Evolutionary conservation across 2,797 vertebrate species (phyloP).

Genomic region (Phoebastria nigripes): DNA sequence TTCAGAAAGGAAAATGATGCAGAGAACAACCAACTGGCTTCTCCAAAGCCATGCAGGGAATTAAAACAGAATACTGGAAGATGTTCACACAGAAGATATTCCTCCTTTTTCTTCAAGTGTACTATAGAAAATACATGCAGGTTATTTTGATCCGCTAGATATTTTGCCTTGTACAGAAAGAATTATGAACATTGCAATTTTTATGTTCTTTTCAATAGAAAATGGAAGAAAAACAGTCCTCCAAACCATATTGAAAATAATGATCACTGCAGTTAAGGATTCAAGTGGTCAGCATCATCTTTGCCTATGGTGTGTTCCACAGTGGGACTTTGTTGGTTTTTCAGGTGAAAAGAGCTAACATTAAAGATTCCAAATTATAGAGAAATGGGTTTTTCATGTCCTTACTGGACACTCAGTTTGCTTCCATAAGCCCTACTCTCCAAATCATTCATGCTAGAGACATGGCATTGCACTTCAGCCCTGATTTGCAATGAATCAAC

Average conservation of each 20-base stretch:
- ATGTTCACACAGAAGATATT: not conserved
- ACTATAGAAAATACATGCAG: not conserved
- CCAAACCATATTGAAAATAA: not conserved
- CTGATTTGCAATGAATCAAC: not conserved
- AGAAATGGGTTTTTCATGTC: not conserved
- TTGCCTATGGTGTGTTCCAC: not conserved
- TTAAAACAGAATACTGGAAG: not conserved
- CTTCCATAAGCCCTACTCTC: not conserved
- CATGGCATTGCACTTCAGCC: not conserved
- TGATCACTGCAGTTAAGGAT: not conserved
- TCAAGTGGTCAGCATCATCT: not conserved
- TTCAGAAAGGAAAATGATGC: not conserved
- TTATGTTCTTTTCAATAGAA: not conserved
- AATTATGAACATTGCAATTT: not conserved
- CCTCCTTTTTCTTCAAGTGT: not conserved
- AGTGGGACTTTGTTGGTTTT: not conserved
- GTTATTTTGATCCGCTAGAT: not conserved
- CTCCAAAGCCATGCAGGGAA: not conserved
- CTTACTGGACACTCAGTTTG: not conserved
- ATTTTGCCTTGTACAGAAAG: not conserved
- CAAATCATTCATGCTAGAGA: not conserved
- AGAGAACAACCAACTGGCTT: not conserved
- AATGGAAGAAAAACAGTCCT: not conserved
- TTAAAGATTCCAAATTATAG: not conserved
- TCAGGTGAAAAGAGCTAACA: not conserved